phyloP scores from a whole-genome alignment of 2,888 invertebrate genomes.

The Microdon myrmicae region DNA sequence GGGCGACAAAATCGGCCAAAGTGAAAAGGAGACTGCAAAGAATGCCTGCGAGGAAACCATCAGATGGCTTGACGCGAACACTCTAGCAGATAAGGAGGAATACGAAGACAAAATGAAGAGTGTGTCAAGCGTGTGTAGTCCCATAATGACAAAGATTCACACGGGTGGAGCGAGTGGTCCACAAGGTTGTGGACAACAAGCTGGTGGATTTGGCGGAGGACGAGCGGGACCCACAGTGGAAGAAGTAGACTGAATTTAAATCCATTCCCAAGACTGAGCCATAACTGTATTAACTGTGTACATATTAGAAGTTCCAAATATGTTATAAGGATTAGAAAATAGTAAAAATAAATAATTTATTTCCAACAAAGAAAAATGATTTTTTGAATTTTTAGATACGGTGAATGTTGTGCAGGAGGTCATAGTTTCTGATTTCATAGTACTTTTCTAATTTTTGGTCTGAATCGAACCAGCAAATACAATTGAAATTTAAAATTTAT shows the following conservation, averaged over 20 bases:
- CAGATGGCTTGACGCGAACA: conserved; percentile 79
- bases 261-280: too few relatives aligned
- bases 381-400: too few relatives aligned
- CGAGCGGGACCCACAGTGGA: conserved; percentile 58
- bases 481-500: too few relatives aligned
- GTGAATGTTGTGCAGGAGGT: too few relatives aligned
- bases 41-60: conserved; percentile 74
- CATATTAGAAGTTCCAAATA: too few relatives aligned
- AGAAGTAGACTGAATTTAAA: conserved; percentile 48
- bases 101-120: conserved; percentile 69
- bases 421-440: too few relatives aligned
- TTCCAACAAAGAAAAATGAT: too few relatives aligned
- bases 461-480: too few relatives aligned
- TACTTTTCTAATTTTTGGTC: too few relatives aligned
- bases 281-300: too few relatives aligned
- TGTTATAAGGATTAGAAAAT: too few relatives aligned
- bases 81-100: conserved; percentile 78
- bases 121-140: conserved; percentile 59
- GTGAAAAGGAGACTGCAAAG: conserved; percentile 75
- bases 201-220: conserved; percentile 72
- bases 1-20: conserved; percentile 71
- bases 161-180: conserved; percentile 32
- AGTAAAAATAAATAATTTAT: too few relatives aligned
- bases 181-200: conserved; percentile 67
- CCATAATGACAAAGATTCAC: conserved; percentile 57